These are phyloP conservation scores for Neosalanx taihuensis DNA, from an alignment of 2,797 vertebrate species.

Conservation along the genomic window DNA sequence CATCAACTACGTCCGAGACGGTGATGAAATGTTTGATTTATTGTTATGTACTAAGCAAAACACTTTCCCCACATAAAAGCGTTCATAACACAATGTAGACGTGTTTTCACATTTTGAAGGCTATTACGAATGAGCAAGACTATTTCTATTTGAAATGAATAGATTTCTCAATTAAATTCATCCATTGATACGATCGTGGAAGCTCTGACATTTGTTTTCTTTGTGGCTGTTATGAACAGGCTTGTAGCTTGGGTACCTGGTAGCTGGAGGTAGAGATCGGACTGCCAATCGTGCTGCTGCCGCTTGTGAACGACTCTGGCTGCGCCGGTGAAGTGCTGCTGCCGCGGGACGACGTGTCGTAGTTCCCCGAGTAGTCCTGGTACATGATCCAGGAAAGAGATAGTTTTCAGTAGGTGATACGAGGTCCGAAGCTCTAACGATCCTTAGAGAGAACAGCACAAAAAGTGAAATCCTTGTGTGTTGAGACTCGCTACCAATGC, in stretches of 20 bases:
- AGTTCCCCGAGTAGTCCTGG: conserved; percentile 97
- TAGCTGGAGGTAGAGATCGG: conserved; percentile 81
- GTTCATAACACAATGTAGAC: not conserved
- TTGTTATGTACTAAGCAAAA: not conserved
- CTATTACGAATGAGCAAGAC: too few relatives aligned
- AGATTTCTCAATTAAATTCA: too few relatives aligned
- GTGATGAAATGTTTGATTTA: conserved; percentile 2
- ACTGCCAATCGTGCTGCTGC: conserved; percentile 80
- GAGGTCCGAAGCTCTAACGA: conserved; percentile 48
- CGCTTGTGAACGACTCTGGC: conserved; percentile 89
- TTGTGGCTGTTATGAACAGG: too few relatives aligned
- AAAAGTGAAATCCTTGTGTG: conserved; percentile 49
- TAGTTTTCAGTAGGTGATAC: conserved; percentile 53
- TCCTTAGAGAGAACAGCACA: conserved; percentile 64
- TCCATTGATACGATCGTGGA: too few relatives aligned
- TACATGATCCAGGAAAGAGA: conserved; percentile 89
- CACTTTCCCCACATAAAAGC: not conserved
- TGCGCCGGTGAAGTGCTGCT: conserved; percentile 95
- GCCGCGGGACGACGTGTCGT: conserved; percentile 97
- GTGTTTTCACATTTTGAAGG: too few relatives aligned
- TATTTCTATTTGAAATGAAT: not conserved
- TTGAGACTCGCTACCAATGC: conserved; percentile 27
- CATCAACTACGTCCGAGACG: not conserved
- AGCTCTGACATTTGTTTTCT: too few relatives aligned
- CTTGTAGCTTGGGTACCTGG: conserved; percentile 72